Conservation (phyloP, 2,888 invertebrate species). For the Epinotia demarniana region DNA sequence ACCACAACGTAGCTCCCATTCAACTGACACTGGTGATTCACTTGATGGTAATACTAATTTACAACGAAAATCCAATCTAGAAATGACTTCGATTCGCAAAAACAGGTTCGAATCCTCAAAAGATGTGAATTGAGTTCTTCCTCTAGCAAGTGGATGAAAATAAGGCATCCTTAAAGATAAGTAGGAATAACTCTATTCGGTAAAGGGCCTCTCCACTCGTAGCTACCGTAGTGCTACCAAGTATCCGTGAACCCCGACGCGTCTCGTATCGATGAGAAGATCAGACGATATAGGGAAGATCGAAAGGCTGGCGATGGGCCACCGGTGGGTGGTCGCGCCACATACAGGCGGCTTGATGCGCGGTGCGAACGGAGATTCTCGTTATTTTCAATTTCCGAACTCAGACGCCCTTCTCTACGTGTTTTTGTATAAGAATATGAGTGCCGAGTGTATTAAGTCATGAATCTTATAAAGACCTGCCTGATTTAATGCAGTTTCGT, state of each 20-base stretch:
- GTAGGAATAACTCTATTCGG: constrained; percentile 83
- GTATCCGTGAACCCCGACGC: constrained; percentile 66
- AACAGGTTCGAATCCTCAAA: constrained; percentile 26
- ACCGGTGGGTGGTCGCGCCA: constrained; percentile 68
- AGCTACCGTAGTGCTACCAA: constrained; percentile 73
- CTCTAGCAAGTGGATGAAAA: constrained; percentile 74
- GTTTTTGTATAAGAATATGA: constrained; percentile 75
- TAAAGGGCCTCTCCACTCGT: constrained; percentile 80
- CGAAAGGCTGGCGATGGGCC: constrained; percentile 67
- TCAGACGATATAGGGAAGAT: constrained; percentile 70
- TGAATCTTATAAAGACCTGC: constrained; percentile 80
- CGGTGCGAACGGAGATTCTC: constrained; percentile 80
- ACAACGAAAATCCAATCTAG: not conserved
- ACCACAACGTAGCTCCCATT: constrained; percentile 57
- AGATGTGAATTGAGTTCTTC: constrained; percentile 69
- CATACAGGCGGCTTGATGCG: constrained; percentile 77
- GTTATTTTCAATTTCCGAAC: constrained; percentile 85
- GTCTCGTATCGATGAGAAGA: constrained; percentile 66
- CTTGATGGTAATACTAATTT: constrained; percentile 48
- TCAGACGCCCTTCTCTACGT: constrained; percentile 77
- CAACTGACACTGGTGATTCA: constrained; percentile 53
- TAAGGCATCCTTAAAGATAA: constrained; percentile 82
- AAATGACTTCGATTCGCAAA: not conserved
- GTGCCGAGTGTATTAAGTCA: constrained; percentile 78
- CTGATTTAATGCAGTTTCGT: constrained; percentile 67